A percentile compares a stretch with the other conserved stretches of the same genome.
Conservation (phyloP, 2,797 vertebrate species). For the Rachycentron canadum region DNA sequence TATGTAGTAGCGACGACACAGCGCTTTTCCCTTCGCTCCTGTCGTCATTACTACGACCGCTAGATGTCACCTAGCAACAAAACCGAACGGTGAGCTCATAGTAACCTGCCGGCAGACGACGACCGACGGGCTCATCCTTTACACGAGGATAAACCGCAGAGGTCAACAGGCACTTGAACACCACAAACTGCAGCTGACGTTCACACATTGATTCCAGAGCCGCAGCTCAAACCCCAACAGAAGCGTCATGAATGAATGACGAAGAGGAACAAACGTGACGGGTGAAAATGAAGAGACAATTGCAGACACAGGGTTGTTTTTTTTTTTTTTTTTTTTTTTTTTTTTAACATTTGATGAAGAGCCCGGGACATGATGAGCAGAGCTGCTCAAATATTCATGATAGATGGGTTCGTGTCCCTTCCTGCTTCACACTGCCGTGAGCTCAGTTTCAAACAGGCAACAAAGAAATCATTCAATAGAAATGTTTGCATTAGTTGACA, state of each 20-base stretch:
- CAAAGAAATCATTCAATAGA: neutral
- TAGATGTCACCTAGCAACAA: too few species aligned
- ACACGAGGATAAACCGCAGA: neutral
- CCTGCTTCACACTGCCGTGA: neutral
- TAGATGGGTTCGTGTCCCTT: neutral
- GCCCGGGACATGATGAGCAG: neutral
- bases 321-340: neutral
- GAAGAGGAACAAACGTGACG: neutral
- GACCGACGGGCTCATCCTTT: too few species aligned
- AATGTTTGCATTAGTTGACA: neutral
- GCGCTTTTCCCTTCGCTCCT: too few species aligned
- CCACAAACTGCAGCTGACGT: neutral
- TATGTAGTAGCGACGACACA: too few species aligned
- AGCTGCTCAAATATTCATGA: neutral
- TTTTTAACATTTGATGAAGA: neutral
- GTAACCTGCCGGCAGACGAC: too few species aligned
- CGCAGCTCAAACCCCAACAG: neutral
- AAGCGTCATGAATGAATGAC: neutral
- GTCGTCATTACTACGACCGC: too few species aligned
- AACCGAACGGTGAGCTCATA: too few species aligned
- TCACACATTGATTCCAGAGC: neutral
- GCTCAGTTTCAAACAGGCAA: neutral
- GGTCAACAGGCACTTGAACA: neutral
- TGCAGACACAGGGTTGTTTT: neutral
- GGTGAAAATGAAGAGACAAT: too few species aligned